Percentiles rank a stretch among this genome's conserved stretches.
These are phyloP conservation scores for Rattus norvegicus DNA, from an alignment of 2,113 vertebrate genomes.

Conservation along the genomic window GRCr8 NC_086039.1:131910501-131911000, in stretches of 20 bases:
- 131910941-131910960: background rate
- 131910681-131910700: slow-evolving; percentile 32
- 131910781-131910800: background rate
- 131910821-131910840: background rate
- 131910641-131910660: slow-evolving; percentile 93
- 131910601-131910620: slow-evolving; percentile 92
- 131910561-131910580: slow-evolving; percentile 95
- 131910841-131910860: background rate
- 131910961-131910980: background rate
- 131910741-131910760: slow-evolving; percentile 26
- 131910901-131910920: background rate
- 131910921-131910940: background rate
- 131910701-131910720: background rate
- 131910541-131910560: slow-evolving; percentile 95
- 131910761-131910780: slow-evolving; percentile 12
- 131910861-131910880: background rate
- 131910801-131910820: background rate
- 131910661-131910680: slow-evolving; percentile 62
- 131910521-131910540: slow-evolving; percentile 89
- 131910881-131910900: background rate
- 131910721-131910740: slow-evolving; percentile 54
- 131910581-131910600: slow-evolving; percentile 94
- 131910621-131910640: slow-evolving; percentile 92
- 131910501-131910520: background rate
- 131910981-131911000: background rate